A percentile compares a stretch with the other conserved stretches of the same genome.
These are phyloP conservation scores for Linnaemya vulpina DNA, from an alignment of 2,888 invertebrate species.

Conservation along the genomic window DNA sequence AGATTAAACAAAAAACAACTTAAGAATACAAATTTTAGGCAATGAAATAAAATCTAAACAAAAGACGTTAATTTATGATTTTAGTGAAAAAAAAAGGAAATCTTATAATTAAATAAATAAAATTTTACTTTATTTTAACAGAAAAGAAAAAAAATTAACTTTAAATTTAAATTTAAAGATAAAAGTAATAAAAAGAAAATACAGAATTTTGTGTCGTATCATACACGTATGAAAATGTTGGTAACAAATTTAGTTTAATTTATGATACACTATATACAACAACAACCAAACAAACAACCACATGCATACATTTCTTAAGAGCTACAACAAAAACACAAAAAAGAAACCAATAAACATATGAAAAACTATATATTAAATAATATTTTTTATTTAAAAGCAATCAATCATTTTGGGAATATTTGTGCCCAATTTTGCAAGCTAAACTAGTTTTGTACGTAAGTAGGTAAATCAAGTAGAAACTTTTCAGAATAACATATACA, in stretches of 20 bases:
- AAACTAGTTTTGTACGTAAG: too few relatives aligned
- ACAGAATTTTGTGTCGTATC: conserved; percentile 53
- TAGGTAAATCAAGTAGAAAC: too few relatives aligned
- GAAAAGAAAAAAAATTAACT: conserved; percentile 5
- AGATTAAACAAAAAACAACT: conserved; percentile 46
- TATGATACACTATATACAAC: conserved; percentile 52
- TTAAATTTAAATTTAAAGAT: conserved; percentile 17
- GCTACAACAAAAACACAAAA: conserved; percentile 56
- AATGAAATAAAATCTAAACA: conserved; percentile 57
- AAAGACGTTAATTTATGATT: conserved; percentile 61
- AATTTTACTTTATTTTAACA: conserved; percentile 62
- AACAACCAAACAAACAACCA: conserved; percentile 35
- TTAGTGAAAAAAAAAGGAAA: conserved; percentile 57
- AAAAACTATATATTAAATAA: conserved; percentile 54
- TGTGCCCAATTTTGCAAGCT: too few relatives aligned
- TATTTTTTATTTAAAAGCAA: conserved; percentile 24
- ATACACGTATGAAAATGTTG: conserved; percentile 59
- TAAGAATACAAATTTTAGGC: conserved; percentile 68
- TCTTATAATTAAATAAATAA: conserved; percentile 48
- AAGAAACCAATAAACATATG: conserved; percentile 60
- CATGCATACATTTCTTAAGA: conserved; percentile 58
- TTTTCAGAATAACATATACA: too few relatives aligned
- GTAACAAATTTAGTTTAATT: conserved; percentile 60
- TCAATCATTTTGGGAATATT: too few relatives aligned
- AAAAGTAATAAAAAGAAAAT: conserved; percentile 19